phyloP scores from a whole-genome alignment of 2,797 vertebrate genomes.

The Anabas testudineus region DNA sequence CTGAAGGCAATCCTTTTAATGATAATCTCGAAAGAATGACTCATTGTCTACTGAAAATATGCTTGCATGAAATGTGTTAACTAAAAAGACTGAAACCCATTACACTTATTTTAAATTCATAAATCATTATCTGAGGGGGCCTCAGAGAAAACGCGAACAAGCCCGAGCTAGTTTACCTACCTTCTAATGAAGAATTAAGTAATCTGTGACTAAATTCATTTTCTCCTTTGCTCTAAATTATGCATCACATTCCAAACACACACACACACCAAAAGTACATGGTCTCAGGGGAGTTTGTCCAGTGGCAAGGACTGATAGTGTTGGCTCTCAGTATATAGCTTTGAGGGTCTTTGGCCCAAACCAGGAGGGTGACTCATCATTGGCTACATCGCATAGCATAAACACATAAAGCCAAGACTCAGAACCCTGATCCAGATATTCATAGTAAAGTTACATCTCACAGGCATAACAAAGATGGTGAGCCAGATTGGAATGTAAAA shows the following conservation, averaged over 20 bases:
- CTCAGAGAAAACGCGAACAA: constrained; percentile 11
- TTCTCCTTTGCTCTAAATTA: constrained; percentile 12
- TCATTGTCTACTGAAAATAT: neutral
- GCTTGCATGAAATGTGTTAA: neutral
- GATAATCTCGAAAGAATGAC: neutral
- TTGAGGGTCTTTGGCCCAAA: neutral
- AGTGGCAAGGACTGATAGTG: neutral
- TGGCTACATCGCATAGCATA: neutral
- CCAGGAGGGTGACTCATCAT: neutral
- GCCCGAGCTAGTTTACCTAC: neutral
- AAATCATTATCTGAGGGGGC: constrained; percentile 10
- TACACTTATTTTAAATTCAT: constrained; percentile 1
- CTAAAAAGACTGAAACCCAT: neutral
- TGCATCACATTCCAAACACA: constrained; percentile 25
- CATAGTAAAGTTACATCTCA: neutral
- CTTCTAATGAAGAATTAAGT: constrained; percentile 8
- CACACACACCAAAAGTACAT: neutral
- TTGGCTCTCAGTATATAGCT: neutral
- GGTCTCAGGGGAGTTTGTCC: constrained; percentile 18
- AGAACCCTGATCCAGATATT: neutral
- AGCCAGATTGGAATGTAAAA: constrained; percentile 17
- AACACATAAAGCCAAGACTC: neutral
- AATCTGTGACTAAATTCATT: constrained; percentile 12
- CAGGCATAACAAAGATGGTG: neutral
- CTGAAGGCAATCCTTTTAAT: neutral